Evolutionary conservation across 1,140 invertebrate genomes (phyloP), one percentile per base, ranked within the genome.

Genomic region (Meloidogyne hapla): DNA sequence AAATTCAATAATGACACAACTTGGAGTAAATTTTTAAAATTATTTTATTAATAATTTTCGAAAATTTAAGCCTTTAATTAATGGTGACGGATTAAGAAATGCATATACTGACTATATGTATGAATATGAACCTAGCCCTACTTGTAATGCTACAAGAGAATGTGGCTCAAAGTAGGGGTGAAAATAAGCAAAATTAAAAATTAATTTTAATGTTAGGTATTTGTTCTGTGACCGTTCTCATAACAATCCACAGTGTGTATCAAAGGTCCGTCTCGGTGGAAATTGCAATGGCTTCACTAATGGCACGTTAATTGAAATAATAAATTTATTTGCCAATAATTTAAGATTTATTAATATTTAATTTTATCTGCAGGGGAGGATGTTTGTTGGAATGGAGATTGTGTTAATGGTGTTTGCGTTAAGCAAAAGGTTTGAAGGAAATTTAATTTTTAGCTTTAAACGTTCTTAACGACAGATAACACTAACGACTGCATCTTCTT

Each of bases 141-240:
- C 77, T 12, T 85, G 84, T 68, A 95, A 13, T 95, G 95, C 66
- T 13, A 40, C 28, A 25, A 40, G 12, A 13, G 68, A 28, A 40
- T 69, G 68, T 28, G 68, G 33, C 28, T 69, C 68, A 42, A 12
- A 23, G 68, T 69, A 26, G 28, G 28, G 28, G 42, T 2, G 40
- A 42, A 42, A 4, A 4, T 42, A 2, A 15, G 13, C 13, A 45
- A 18, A 45, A 45, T 45, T 56, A 48, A 15, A 15, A 15, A 48
- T 48, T 48, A 15, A 56, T 56, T n/a, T 56, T 56, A 62, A 33
- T 62, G 38, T 28, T 48, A 80, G 80, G 69, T 87, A 77, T 42
- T 67, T 86, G 3, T 86, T 86, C 79, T 86, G 85, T 75, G 84
- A 86, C 63, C 64, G 68, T 4, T 82, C 81, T 2, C 73, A 78